Conservation (phyloP, 2,797 vertebrate genomes). For the Catostomus latipinnis region DNA sequence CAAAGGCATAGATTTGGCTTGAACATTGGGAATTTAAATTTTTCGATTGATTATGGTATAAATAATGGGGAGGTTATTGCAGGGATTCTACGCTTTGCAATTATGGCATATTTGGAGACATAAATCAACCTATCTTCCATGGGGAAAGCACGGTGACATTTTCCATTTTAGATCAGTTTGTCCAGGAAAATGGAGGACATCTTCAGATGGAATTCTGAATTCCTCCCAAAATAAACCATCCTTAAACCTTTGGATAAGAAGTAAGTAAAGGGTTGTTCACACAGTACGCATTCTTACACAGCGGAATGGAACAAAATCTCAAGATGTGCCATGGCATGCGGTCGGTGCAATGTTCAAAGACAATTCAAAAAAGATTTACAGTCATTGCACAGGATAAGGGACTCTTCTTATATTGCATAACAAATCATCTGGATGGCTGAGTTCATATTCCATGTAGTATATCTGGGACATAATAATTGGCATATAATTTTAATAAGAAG, state of each 20-base stretch:
- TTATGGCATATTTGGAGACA: neutral
- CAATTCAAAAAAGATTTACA: neutral
- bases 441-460: constrained; percentile 20
- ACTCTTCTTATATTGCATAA: neutral
- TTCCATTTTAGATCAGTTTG: constrained; percentile 51
- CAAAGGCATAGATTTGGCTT: too few relatives aligned
- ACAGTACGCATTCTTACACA: too few relatives aligned
- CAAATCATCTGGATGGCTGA: constrained; percentile 12
- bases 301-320: too few relatives aligned
- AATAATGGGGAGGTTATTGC: too few relatives aligned
- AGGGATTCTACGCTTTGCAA: neutral
- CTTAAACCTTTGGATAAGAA: constrained; percentile 6
- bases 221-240: constrained; percentile 35
- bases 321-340: too few relatives aligned
- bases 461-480: constrained; percentile 32
- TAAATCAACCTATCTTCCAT: neutral
- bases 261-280: constrained; percentile 1
- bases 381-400: neutral
- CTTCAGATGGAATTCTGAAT: constrained; percentile 46
- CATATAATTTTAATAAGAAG: constrained; percentile 15
- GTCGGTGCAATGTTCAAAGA: too few relatives aligned
- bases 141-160: constrained; percentile 30
- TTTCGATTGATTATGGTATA: too few relatives aligned
- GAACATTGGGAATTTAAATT: too few relatives aligned
- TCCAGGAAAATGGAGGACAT: constrained; percentile 39